phyloP scores from a whole-genome alignment of 2,113 vertebrate species.

The Lampris megalopsis region DNA sequence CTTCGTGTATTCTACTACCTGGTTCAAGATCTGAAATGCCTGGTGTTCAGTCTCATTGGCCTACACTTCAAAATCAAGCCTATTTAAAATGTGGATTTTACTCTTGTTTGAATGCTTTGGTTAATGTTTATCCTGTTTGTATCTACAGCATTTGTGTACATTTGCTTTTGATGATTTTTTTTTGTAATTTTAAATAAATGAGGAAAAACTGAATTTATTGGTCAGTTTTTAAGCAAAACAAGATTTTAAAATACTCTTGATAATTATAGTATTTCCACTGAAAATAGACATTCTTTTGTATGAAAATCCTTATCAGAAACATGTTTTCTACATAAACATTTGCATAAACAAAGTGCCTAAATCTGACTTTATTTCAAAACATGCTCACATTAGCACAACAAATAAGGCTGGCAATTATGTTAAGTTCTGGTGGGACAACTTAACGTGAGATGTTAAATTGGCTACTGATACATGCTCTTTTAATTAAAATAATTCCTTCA shows the following conservation, averaged over 20 bases:
- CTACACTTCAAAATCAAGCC: slow-evolving; percentile 99
- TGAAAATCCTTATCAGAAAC: neutral
- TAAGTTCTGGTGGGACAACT: neutral
- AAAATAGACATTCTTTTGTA: neutral
- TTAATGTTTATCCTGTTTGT: slow-evolving; percentile 64
- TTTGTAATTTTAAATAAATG: slow-evolving; percentile 84
- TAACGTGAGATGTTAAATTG: no score
- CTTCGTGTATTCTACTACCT: slow-evolving; percentile 98
- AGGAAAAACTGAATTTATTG: slow-evolving; percentile 16
- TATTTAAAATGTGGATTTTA: slow-evolving; percentile 84
- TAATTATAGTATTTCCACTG: no score
- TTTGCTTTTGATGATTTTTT: slow-evolving; percentile 73
- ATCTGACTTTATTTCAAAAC: slow-evolving; percentile 48
- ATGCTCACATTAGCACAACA: slow-evolving; percentile 16
- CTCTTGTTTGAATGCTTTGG: slow-evolving; percentile 50
- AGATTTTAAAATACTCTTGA: no score
- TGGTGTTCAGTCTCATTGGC: slow-evolving; percentile 99
- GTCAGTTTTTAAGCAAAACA: neutral
- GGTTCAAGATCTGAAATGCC: slow-evolving; percentile 98
- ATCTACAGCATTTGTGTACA: slow-evolving; percentile 79
- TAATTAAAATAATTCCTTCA: no score
- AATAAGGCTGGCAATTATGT: slow-evolving; percentile 17
- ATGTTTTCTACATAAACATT: neutral
- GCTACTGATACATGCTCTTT: no score
- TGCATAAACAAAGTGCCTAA: neutral